Conservation (phyloP, 2,888 invertebrate genomes). For the Apodemia duryi region DNA sequence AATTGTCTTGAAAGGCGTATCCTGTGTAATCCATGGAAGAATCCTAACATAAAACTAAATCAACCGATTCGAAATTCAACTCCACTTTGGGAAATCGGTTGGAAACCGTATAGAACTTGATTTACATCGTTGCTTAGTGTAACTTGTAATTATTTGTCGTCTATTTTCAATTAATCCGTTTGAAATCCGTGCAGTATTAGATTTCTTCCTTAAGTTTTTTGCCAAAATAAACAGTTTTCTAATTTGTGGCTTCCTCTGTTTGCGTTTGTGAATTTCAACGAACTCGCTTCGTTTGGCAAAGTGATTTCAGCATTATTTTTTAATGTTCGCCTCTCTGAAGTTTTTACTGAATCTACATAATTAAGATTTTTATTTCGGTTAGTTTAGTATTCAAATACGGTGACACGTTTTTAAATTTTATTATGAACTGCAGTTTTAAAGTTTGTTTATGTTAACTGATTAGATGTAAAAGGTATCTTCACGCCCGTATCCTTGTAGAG, state of each 20-base stretch:
- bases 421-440: conserved; percentile 4
- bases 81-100: no score
- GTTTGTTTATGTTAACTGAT: background rate
- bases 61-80: no score
- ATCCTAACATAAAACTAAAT: no score
- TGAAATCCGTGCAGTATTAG: conserved; percentile 20
- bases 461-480: no score
- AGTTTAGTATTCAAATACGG: conserved; percentile 15
- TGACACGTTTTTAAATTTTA: conserved; percentile 8
- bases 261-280: conserved; percentile 23
- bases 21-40: no score
- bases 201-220: conserved; percentile 25
- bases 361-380: conserved; percentile 16
- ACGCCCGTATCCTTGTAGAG: no score
- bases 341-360: conserved; percentile 16
- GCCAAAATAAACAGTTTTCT: conserved; percentile 31
- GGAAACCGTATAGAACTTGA: no score
- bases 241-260: conserved; percentile 29
- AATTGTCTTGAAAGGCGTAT: no score
- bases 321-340: conserved; percentile 16
- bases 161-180: no score
- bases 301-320: conserved; percentile 18
- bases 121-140: no score
- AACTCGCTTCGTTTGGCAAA: conserved; percentile 20
- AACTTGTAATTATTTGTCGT: no score